Evolutionary conservation across 2,888 invertebrate genomes (phyloP), one percentile per base, ranked within the genome.

Genomic region (Amphipyra berbera): DNA sequence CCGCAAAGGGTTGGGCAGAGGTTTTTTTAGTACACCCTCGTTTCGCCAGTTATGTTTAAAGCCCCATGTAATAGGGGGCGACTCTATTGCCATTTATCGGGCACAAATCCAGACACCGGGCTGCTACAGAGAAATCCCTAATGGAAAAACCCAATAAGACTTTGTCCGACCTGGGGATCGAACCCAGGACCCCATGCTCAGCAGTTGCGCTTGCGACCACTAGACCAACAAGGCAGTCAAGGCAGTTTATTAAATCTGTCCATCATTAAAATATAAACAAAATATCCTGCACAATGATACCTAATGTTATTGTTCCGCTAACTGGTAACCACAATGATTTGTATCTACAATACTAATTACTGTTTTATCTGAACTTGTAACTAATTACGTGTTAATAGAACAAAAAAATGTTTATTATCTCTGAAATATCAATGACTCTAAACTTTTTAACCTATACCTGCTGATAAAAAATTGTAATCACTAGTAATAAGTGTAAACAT

Each of bases 391-490:
- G 50, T 60, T 57, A 60, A 44, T 44, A 44, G 48, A 45, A 69
- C 46, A 49, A 63, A 73, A 72, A 56, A 50, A 45, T 42, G 15
- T 56, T 53, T 60, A 38, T 70, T 62, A 67, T 70, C 45, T 46
- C 33, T 13, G 35, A 55, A 52, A 59, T 60, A 70, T 61, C 48
- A 71, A 49, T 61, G 53, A 63, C 70, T 67, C 27, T 21, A 12
- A 21, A 63, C 59, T 46, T 59, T 45, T 61, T 73, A 70, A 68
- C 74, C 61, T 50, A 35, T 37, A 62, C 53, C 41, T 61, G 13
- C 30, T 48, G 67, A 70, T 70, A 67, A 41, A n/a, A 30, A 48
- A 12, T 42, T 54, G 40, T 10, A 68, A 68, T 53, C 40, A 44
- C 27, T 21, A 15, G 35, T 44, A 30, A 33, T 21, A 1, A 21